Conservation (phyloP, 2,888 invertebrate genomes). For the Drosophila macrospina region DNA sequence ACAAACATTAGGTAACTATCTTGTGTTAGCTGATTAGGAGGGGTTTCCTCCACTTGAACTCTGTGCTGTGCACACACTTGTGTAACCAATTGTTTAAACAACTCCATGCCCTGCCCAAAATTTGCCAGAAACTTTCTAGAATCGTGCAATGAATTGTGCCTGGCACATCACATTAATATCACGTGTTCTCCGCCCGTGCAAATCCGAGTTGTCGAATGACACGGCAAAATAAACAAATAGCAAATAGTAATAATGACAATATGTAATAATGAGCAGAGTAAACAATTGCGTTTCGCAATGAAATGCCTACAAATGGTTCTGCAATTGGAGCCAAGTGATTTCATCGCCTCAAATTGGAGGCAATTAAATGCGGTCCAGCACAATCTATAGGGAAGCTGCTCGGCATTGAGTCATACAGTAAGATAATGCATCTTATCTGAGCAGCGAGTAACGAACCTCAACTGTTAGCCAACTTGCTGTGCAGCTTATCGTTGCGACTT, state of each 20-base stretch:
- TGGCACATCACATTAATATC: slow-evolving; percentile 24
- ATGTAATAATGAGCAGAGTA: slow-evolving; percentile 16
- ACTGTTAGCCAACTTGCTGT: not conserved
- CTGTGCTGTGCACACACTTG: slow-evolving; percentile 1
- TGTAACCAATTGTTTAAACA: slow-evolving; percentile 1
- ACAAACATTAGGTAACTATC: not conserved
- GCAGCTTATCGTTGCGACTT: slow-evolving; percentile 15
- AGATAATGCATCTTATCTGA: slow-evolving; percentile 41
- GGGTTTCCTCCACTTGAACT: not conserved
- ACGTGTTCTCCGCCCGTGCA: slow-evolving; percentile 47
- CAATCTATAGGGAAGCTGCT: slow-evolving; percentile 11
- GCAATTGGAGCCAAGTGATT: slow-evolving; percentile 3
- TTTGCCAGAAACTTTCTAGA: slow-evolving; percentile 1
- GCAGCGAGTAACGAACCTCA: not conserved
- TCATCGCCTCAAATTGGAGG: slow-evolving; percentile 39
- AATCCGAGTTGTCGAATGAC: slow-evolving; percentile 28
- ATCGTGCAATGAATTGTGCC: slow-evolving; percentile 8
- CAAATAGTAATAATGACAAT: slow-evolving; percentile 6
- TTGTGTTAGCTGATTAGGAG: not conserved
- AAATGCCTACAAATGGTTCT: slow-evolving; percentile 5
- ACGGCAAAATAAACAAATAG: slow-evolving; percentile 34
- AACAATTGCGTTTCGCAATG: not conserved
- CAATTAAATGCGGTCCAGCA: slow-evolving; percentile 21
- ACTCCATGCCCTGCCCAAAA: not conserved
- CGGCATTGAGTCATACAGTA: slow-evolving; percentile 37